These are phyloP conservation scores for Balearica regulorum DNA, from an alignment of 2,797 vertebrate genomes.

Conservation along the genomic window DNA sequence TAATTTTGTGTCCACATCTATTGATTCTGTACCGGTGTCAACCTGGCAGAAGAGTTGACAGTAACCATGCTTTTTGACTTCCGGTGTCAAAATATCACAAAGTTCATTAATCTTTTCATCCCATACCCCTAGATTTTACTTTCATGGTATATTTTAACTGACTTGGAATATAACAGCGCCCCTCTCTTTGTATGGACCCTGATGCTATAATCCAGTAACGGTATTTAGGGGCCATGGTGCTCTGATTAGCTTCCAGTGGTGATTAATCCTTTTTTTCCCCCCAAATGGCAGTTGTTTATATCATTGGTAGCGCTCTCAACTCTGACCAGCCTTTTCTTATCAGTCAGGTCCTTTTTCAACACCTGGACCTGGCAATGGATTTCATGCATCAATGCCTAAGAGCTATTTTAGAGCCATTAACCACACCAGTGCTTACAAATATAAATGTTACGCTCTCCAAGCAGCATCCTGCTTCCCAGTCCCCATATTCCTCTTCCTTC, in stretches of 20 bases:
- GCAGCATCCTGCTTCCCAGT: neutral
- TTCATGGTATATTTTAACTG: neutral
- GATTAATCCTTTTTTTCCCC: neutral
- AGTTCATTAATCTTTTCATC: neutral
- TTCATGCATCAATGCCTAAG: constrained; percentile 42
- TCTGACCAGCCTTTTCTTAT: constrained; percentile 45
- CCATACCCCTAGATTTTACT: neutral
- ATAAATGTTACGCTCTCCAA: neutral
- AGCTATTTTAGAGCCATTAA: constrained; percentile 46
- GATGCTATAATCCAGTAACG: constrained; percentile 5
- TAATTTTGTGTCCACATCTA: neutral
- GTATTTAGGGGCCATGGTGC: neutral
- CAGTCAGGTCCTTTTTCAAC: constrained; percentile 49
- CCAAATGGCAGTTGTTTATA: constrained; percentile 49
- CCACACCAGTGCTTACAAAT: neutral
- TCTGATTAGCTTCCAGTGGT: constrained; percentile 27
- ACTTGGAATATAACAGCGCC: neutral
- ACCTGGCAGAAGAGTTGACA: neutral
- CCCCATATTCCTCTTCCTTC: neutral
- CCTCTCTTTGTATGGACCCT: neutral
- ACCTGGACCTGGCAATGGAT: constrained; percentile 54
- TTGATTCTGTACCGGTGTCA: neutral
- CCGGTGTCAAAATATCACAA: neutral
- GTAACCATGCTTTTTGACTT: neutral
- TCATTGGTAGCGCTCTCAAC: neutral